phyloP scores from a whole-genome alignment of 2,113 vertebrate species.

The Anguilla rostrata region DNA sequence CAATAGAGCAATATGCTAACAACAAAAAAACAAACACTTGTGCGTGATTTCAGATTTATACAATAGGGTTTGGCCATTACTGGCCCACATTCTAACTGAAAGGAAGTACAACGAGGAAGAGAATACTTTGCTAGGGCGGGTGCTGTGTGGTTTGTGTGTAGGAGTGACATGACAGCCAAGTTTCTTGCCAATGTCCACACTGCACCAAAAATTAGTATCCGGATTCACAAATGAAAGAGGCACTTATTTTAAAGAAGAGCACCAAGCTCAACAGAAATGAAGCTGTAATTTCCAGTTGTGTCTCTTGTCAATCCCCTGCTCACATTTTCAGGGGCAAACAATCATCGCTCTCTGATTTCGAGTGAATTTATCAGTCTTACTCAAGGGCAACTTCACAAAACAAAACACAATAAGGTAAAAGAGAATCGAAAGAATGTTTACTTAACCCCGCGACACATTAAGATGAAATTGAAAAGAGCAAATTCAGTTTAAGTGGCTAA shows the following conservation, averaged over 20 bases:
- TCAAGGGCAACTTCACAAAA: neutral
- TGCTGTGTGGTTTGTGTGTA: neutral
- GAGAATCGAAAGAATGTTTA: neutral
- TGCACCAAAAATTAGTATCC: neutral
- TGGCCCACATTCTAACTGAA: neutral
- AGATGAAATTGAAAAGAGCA: too few relatives aligned
- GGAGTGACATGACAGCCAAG: neutral
- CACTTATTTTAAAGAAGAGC: neutral
- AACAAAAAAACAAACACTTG: conserved; percentile 36
- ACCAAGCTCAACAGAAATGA: neutral
- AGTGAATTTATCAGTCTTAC: neutral
- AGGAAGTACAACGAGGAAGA: neutral
- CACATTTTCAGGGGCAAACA: neutral
- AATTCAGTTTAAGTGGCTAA: too few relatives aligned
- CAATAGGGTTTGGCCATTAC: conserved; percentile 33
- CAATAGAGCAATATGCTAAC: neutral
- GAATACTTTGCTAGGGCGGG: neutral
- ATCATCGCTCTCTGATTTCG: neutral
- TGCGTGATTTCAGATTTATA: conserved; percentile 49
- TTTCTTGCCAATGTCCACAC: neutral
- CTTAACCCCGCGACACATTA: neutral
- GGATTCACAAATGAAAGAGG: neutral
- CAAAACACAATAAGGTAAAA: conserved; percentile 4
- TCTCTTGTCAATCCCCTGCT: neutral
- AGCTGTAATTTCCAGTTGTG: neutral